Base-by-base conservation (phyloP, 1,140 invertebrate species). In the Neocloeon triangulifer region DNA sequence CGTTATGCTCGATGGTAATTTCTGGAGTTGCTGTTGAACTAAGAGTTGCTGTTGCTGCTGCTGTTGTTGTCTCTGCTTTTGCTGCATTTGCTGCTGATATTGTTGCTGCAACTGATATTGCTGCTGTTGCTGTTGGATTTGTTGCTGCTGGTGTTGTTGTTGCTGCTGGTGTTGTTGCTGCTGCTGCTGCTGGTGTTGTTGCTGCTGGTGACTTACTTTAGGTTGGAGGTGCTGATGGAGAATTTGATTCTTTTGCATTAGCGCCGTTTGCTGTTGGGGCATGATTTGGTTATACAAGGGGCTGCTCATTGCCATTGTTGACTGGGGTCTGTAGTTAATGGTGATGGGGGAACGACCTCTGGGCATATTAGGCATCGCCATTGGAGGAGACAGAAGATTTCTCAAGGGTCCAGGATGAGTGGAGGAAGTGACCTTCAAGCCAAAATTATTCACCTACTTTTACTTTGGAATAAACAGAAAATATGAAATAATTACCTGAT, bases 381-480 rank as follows among this genome's bases (percentile, higher is more conserved):
- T n/a, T n/a, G n/a, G n/a, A n/a, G n/a, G n/a, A n/a, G n/a, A n/a
- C n/a, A n/a, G n/a, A n/a, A n/a, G n/a, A n/a, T n/a, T 10, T 9
- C 30, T 31, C 18, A 37, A 12, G 5, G 30, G 22, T 20, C 27
- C 25, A 13, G 61, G 60, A 49, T 54, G 60, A 0, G 58, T 60
- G 2, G 58, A 60, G 2, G 58, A 60, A 4, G 58, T 57, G 7
- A 59, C 54, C 45, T n/a, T n/a, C n/a, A n/a, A n/a, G n/a, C n/a
- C n/a, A n/a, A n/a, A n/a, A n/a, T n/a, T n/a, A n/a, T n/a, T n/a
- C n/a, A n/a, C n/a, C n/a, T n/a, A n/a, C n/a, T n/a, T n/a, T n/a
- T n/a, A n/a, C n/a, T n/a, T n/a, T n/a, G n/a, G n/a, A n/a, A n/a
- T n/a, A n/a, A n/a, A n/a, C n/a, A n/a, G n/a, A n/a, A n/a, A n/a